These are phyloP conservation scores for Acleris holmiana DNA, from an alignment of 2,888 invertebrate genomes.

Conservation along the genomic window DNA sequence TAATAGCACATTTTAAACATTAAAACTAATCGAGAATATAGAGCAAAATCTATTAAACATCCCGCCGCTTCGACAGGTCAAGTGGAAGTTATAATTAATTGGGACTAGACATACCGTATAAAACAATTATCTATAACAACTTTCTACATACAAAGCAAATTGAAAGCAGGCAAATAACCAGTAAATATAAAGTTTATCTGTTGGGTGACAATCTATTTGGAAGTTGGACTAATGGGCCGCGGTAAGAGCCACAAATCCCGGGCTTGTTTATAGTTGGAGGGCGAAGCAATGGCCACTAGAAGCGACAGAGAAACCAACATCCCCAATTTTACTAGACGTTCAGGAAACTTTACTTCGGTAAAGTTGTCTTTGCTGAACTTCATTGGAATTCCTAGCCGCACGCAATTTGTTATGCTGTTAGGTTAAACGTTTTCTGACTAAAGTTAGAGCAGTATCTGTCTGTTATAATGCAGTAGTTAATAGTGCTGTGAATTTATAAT, in stretches of 20 bases:
- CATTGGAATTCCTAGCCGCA: constrained; percentile 2
- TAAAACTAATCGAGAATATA: too few relatives aligned
- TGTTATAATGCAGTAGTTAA: neutral
- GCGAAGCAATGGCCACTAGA: constrained; percentile 50
- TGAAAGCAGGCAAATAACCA: constrained; percentile 17
- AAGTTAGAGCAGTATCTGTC: neutral
- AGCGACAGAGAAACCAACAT: constrained; percentile 32
- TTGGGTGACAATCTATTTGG: constrained; percentile 46
- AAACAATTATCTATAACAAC: constrained; percentile 4
- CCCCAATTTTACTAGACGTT: constrained; percentile 28
- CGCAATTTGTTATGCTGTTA: constrained; percentile 8
- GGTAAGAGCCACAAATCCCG: constrained; percentile 60
- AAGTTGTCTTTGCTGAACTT: constrained; percentile 16
- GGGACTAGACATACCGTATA: constrained; percentile 6
- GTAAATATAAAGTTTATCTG: constrained; percentile 20
- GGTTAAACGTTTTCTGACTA: neutral
- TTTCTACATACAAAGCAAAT: constrained; percentile 17
- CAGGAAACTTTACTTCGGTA: constrained; percentile 15
- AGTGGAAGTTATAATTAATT: constrained; percentile 5
- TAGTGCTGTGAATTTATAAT: neutral
- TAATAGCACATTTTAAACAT: too few relatives aligned
- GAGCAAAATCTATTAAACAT: too few relatives aligned
- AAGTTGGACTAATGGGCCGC: constrained; percentile 45
- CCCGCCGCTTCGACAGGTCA: constrained; percentile 1
- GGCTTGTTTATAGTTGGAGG: constrained; percentile 57